phyloP scores from a whole-genome alignment of 1,140 invertebrate species.

The Maniola jurtina region DNA sequence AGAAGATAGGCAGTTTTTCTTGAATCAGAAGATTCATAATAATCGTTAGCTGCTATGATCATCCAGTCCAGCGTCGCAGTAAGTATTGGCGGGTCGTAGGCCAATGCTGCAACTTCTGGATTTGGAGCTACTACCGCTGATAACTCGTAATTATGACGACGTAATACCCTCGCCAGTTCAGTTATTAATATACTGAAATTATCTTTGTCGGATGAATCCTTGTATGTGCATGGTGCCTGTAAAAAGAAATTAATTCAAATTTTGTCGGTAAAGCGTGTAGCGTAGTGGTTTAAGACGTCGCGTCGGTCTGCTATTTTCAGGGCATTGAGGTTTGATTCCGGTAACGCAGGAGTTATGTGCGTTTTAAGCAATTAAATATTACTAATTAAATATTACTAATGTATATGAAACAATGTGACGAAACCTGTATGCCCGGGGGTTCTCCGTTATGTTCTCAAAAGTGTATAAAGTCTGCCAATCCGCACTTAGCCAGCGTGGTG shows the following conservation, averaged over 20 bases:
- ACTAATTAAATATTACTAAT: no score
- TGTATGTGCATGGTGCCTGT: constrained; percentile 48
- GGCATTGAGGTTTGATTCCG: no score
- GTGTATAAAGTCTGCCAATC: no score
- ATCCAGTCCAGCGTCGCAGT: constrained; percentile 89
- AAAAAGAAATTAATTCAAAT: constrained; percentile 28
- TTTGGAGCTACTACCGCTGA: constrained; percentile 91
- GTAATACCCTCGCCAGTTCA: constrained; percentile 86
- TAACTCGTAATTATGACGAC: constrained; percentile 83
- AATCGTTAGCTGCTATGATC: constrained; percentile 92
- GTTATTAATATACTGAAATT: constrained; percentile 85
- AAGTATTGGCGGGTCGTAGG: constrained; percentile 87
- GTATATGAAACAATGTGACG: no score
- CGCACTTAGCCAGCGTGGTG: no score
- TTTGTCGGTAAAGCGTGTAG: background rate
- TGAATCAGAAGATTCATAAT: constrained; percentile 91
- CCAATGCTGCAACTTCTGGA: constrained; percentile 89
- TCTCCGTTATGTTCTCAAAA: no score
- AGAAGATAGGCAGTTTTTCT: constrained; percentile 91
- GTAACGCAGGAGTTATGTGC: no score
- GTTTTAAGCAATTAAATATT: no score
- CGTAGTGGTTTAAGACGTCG: background rate
- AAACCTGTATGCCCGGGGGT: no score
- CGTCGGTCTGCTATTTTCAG: no score
- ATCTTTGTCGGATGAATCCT: constrained; percentile 83